A percentile compares a stretch with the other conserved stretches of the same genome.
Conservation (phyloP, 2,888 invertebrate genomes). For the Caenorhabditis sp. region DNA sequence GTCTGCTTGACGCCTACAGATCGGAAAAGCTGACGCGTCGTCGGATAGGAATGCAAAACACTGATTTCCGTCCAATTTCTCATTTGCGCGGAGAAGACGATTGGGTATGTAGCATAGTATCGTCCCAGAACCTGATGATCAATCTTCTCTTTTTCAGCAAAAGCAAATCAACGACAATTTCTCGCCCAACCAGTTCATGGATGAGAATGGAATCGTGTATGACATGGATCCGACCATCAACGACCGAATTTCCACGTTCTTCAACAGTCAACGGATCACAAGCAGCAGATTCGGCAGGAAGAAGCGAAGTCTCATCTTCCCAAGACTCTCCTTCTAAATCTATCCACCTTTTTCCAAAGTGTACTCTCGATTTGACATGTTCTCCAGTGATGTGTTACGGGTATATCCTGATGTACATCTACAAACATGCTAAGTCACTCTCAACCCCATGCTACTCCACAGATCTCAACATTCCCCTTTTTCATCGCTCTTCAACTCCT, state of each 20-base stretch:
- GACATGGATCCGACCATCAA: conserved; percentile 64
- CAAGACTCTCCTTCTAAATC: conserved; percentile 24
- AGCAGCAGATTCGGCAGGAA: conserved; percentile 52
- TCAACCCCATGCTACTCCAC: conserved; percentile 3
- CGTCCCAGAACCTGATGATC: background rate
- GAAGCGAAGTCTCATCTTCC: conserved; percentile 54
- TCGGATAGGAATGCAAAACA: conserved; percentile 63
- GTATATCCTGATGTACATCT: conserved; percentile 48
- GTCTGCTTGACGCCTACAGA: conserved; percentile 63
- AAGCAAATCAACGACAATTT: conserved; percentile 62
- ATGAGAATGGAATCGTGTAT: conserved; percentile 65
- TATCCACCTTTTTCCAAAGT: background rate
- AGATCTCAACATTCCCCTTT: conserved; percentile 18
- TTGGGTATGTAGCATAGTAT: conserved; percentile 57
- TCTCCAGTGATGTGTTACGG: conserved; percentile 48
- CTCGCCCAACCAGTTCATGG: conserved; percentile 65
- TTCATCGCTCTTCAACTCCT: no score
- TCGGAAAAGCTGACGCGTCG: conserved; percentile 54
- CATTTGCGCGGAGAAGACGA: conserved; percentile 66
- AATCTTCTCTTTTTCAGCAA: conserved; percentile 47
- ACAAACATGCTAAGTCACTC: conserved; percentile 39
- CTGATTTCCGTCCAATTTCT: conserved; percentile 61
- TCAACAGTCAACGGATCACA: conserved; percentile 53
- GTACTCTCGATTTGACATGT: conserved; percentile 53
- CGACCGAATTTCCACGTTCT: conserved; percentile 57